Evolutionary conservation across 1,140 invertebrate species (phyloP), one percentile per base, ranked within the genome.

Genomic region (Pseudachorutes palmiensis): DNA sequence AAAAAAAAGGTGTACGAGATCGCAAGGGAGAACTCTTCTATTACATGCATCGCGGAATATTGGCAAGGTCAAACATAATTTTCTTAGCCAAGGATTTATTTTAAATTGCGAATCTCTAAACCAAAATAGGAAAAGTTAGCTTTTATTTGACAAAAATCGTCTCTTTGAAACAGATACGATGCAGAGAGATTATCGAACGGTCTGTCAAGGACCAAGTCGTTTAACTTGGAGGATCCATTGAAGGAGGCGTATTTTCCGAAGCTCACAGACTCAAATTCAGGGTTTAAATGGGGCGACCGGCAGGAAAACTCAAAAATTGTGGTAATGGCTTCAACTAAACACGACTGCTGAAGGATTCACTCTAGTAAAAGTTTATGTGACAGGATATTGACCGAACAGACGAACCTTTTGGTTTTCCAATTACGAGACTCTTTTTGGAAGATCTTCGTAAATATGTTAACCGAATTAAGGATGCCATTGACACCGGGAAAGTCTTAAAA

Each of bases 41-140:
- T 74, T 88, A 87, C 75, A 87, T 87, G 85, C 86, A 88, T 75
- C 83, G 86, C 70, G 85, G n/a, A n/a, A n/a, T n/a, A n/a, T n/a
- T n/a, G n/a, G n/a, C n/a, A n/a, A n/a, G n/a, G n/a, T n/a, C n/a
- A n/a, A n/a, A n/a, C n/a, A n/a, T n/a, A n/a, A n/a, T n/a, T n/a
- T n/a, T n/a, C n/a, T n/a, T n/a, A n/a, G n/a, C n/a, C n/a, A n/a
- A n/a, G n/a, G n/a, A n/a, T n/a, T n/a, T n/a, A n/a, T n/a, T n/a
- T n/a, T n/a, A n/a, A n/a, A n/a, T n/a, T n/a, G n/a, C n/a, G n/a
- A n/a, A n/a, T n/a, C n/a, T n/a, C n/a, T n/a, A n/a, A n/a, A n/a
- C n/a, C n/a, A n/a, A n/a, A n/a, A n/a, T n/a, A n/a, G n/a, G n/a
- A n/a, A n/a, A n/a, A n/a, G n/a, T n/a, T n/a, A n/a, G n/a, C n/a